Base-by-base conservation (phyloP, 1,140 invertebrate species). In the Coelopa frigida region DNA sequence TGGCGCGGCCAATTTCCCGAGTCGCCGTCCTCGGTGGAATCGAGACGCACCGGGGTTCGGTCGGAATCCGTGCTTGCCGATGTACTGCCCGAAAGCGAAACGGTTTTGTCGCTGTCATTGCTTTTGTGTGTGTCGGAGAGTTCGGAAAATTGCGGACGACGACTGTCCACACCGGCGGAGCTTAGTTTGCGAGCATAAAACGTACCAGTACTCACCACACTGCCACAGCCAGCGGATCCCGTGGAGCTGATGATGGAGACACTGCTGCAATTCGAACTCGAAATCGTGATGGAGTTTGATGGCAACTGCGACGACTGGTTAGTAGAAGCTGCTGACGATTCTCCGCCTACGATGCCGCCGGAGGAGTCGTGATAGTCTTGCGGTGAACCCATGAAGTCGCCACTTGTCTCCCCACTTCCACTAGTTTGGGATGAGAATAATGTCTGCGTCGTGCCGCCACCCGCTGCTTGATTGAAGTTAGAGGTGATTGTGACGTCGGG, bases 21-120 rank as follows among this genome's bases (percentile, higher is more conserved):
- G 23, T 77, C 77, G 21, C 74, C 87, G 61, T 85, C 87, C 67
- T 95, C 91, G 52, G 88, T 85, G 31, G 88, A 91, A 71, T 94
- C 89, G 5, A 89, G 80, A 37, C 89, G 75, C 24, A 84, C 80
- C 2, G 85, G 79, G 33, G 85, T 88, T 52, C 81, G 78, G 62
- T 91, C 88, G 11, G 88, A 93, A 73, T 92, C 88, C 32, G 84
- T 85, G 60, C 81, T 84, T 37, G 83, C 84, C 18, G 82, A 83
- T 38, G 77, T 78, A 14, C 77, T 87, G 3, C 75, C 75, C 23
- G 73, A 75, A 41, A 82, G 72, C 22, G 82, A 87, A 11, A 92
- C 78, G 11, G 88, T 90, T 59, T 85, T 83, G 57, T 94, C 91
- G 59, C 86, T 89, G 61, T 94, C 90, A 58, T 74, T 85, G 7